phyloP scores from a whole-genome alignment of 2,113 vertebrate genomes.

The Turnix velox region DNA sequence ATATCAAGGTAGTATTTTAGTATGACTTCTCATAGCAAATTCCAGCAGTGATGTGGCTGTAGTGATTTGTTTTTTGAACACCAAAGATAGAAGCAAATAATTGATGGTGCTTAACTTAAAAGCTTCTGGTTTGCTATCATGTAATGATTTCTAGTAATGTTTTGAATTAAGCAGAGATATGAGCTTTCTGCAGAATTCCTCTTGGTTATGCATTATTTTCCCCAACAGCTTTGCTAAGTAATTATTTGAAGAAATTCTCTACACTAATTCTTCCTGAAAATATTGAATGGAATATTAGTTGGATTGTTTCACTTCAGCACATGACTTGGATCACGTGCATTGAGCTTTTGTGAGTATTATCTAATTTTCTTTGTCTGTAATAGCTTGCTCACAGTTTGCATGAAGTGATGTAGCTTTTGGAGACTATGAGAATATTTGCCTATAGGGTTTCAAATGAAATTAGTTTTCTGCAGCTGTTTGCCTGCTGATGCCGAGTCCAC shows the following conservation, averaged over 20 bases:
- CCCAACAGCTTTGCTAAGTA: not conserved
- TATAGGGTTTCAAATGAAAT: constrained; percentile 36
- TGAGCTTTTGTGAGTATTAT: not conserved
- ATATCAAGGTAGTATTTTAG: not conserved
- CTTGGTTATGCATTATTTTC: not conserved
- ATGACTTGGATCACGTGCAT: not conserved
- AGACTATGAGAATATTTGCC: not conserved
- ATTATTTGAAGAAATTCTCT: not conserved
- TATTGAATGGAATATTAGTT: not conserved
- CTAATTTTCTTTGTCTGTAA: constrained; percentile 11
- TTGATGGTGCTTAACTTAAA: not conserved
- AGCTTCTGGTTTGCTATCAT: not conserved
- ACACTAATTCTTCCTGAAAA: not conserved
- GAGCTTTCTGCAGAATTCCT: not conserved
- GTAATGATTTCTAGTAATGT: not conserved
- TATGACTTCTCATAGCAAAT: not conserved
- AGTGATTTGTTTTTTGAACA: not conserved
- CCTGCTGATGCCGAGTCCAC: not conserved
- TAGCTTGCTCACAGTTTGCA: not conserved
- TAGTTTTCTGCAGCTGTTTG: constrained; percentile 44
- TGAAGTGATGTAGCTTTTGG: constrained; percentile 21
- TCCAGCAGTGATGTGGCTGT: not conserved
- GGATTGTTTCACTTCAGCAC: not conserved
- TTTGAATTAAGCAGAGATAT: not conserved
- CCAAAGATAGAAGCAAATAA: not conserved